These are phyloP conservation scores for Cydia amplana DNA, from an alignment of 1,140 invertebrate species.

Conservation along the genomic window DNA sequence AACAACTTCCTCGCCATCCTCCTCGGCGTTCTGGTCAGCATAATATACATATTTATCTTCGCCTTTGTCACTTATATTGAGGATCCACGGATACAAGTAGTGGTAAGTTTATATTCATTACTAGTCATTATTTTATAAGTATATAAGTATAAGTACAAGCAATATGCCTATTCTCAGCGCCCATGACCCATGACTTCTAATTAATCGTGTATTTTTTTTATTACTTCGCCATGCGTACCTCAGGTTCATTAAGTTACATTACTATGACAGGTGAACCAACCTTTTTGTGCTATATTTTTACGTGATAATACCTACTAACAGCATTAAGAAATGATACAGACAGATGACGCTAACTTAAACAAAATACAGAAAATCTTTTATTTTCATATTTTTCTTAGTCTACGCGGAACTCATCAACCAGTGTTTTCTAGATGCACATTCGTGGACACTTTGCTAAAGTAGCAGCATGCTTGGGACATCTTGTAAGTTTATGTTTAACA, in stretches of 20 bases:
- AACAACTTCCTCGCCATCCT: conserved; percentile 84
- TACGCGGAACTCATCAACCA: neutral
- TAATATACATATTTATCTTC: conserved; percentile 83
- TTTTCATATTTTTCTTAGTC: neutral
- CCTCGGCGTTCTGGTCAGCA: conserved; percentile 82
- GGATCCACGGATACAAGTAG: conserved; percentile 60
- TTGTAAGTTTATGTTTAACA: conserved; percentile 22
- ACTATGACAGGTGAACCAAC: no score
- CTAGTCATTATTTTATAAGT: neutral
- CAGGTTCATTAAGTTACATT: no score
- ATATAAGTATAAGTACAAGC: neutral
- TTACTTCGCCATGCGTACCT: neutral
- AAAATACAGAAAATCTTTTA: no score
- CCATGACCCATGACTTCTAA: neutral
- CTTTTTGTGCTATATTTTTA: neutral
- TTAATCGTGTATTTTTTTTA: conserved; percentile 23
- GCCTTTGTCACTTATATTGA: conserved; percentile 83
- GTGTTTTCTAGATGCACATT: conserved; percentile 14
- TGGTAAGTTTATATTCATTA: conserved; percentile 52
- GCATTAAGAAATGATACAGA: neutral
- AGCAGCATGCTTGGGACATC: conserved; percentile 13
- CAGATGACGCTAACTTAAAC: neutral
- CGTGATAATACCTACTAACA: neutral
- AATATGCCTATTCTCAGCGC: neutral
- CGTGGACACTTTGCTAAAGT: conserved; percentile 3